Percentiles rank a stretch among this genome's conserved stretches.
These are phyloP conservation scores for Dolichallabes microphthalmus DNA, from an alignment of 2,113 vertebrate genomes.

Conservation along the genomic window DNA sequence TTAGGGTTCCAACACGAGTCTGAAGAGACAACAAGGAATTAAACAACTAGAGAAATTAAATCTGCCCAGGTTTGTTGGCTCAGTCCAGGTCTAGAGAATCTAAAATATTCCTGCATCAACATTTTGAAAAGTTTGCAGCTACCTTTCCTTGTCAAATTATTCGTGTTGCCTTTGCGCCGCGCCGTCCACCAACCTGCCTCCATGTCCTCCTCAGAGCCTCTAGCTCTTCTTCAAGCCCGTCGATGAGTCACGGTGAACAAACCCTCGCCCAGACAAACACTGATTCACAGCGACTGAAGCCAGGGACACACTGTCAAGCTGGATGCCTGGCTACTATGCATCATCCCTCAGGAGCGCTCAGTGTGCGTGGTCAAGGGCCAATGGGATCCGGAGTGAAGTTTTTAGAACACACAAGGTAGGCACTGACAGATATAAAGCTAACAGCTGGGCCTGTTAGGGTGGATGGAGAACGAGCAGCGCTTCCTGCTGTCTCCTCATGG, in stretches of 20 bases:
- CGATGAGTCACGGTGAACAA: neutral
- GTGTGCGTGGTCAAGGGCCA: slow-evolving; percentile 20
- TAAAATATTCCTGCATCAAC: neutral
- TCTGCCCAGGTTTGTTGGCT: neutral
- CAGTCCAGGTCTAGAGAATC: neutral
- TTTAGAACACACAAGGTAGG: slow-evolving; percentile 49
- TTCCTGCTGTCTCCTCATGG: slow-evolving; percentile 49
- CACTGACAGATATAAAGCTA: slow-evolving; percentile 55
- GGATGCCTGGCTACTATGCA: slow-evolving; percentile 44
- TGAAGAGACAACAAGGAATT: neutral
- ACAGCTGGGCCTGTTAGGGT: slow-evolving; percentile 47
- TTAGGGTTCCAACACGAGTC: neutral
- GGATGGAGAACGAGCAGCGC: slow-evolving; percentile 41
- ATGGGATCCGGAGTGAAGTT: slow-evolving; percentile 29
- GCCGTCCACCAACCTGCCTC: no score
- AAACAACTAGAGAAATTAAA: neutral
- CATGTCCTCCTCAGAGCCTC: neutral
- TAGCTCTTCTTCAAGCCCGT: neutral
- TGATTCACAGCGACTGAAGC: slow-evolving; percentile 32
- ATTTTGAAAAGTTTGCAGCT: neutral
- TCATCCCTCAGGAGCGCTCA: slow-evolving; percentile 36
- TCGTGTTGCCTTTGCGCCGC: neutral
- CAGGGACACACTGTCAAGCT: slow-evolving; percentile 24
- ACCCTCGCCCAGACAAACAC: neutral
- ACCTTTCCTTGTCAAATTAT: neutral